Evolutionary conservation across 2,797 vertebrate species (phyloP).

Genomic region (Enteromius mattozi): DNA sequence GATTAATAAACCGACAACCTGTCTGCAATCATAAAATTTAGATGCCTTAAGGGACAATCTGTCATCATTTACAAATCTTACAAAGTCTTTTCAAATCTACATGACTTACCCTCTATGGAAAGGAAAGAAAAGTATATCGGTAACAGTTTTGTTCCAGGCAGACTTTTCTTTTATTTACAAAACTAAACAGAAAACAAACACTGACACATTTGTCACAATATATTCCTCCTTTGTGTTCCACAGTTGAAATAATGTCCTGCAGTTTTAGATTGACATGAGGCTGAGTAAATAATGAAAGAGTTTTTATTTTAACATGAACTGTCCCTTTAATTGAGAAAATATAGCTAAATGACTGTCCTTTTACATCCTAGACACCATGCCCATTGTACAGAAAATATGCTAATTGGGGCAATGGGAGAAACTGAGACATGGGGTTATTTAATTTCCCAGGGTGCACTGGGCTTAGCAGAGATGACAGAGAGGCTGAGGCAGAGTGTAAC

Average conservation of each 20-base stretch:
- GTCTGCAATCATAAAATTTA: not conserved
- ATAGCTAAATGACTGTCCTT: slow-evolving; percentile 78
- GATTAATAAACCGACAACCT: not conserved
- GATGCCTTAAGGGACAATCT: not conserved
- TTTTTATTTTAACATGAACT: not conserved
- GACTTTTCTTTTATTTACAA: not conserved
- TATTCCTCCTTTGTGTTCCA: not conserved
- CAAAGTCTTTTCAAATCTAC: not conserved
- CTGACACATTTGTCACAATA: not conserved
- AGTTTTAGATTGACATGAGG: not conserved
- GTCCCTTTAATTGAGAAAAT: slow-evolving; percentile 1
- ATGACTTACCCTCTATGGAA: not conserved
- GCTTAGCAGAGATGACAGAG: slow-evolving; percentile 70
- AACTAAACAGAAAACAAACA: not conserved
- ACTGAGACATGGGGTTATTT: slow-evolving; percentile 80
- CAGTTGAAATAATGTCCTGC: not conserved
- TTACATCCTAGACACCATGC: slow-evolving; percentile 76
- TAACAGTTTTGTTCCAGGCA: not conserved
- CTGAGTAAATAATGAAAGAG: not conserved
- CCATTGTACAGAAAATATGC: slow-evolving; percentile 79
- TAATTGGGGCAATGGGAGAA: slow-evolving; percentile 81
- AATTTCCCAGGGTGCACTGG: slow-evolving; percentile 79
- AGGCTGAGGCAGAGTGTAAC: slow-evolving; percentile 59
- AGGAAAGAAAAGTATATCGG: not conserved
- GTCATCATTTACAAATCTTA: not conserved